Percentiles rank a stretch among this genome's conserved stretches.
These are phyloP conservation scores for Caranx melampygus DNA, from an alignment of 2,113 vertebrate genomes.

Conservation along the genomic window DNA sequence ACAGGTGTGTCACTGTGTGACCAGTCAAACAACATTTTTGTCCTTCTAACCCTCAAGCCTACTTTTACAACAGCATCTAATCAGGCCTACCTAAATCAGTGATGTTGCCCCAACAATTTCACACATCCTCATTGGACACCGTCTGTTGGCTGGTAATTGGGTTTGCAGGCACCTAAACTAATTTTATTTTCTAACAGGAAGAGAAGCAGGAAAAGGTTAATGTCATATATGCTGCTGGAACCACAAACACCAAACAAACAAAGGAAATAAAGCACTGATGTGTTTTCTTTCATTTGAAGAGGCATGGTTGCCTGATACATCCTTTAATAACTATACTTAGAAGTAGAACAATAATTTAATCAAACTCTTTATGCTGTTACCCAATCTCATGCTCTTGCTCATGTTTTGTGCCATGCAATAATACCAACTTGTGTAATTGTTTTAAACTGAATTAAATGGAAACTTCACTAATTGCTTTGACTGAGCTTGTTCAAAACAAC, in stretches of 20 bases:
- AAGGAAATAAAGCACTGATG: conserved; percentile 13
- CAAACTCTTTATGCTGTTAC: not conserved
- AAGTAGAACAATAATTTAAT: not conserved
- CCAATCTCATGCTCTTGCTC: not conserved
- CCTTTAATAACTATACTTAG: not conserved
- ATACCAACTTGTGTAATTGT: not conserved
- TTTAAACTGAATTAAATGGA: not conserved
- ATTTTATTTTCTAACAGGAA: conserved; percentile 70
- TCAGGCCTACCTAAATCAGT: conserved; percentile 62
- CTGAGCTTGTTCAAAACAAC: not conserved
- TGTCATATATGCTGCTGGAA: conserved; percentile 43
- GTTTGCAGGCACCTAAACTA: conserved; percentile 72
- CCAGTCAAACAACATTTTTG: conserved; percentile 28
- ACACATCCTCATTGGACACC: conserved; percentile 49
- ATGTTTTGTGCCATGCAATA: not conserved
- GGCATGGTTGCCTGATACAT: not conserved
- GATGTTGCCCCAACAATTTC: conserved; percentile 62
- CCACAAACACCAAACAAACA: conserved; percentile 27
- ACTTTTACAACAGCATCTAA: conserved; percentile 59
- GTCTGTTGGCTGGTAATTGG: conserved; percentile 68
- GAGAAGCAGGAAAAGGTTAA: conserved; percentile 67
- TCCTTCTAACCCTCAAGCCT: conserved; percentile 17
- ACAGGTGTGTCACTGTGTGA: conserved; percentile 15
- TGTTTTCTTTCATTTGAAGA: conserved; percentile 7
- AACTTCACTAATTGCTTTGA: not conserved